Percentiles rank a stretch among this genome's conserved stretches.
Conservation (phyloP, 2,888 invertebrate genomes). For the Philaethria dido region DNA sequence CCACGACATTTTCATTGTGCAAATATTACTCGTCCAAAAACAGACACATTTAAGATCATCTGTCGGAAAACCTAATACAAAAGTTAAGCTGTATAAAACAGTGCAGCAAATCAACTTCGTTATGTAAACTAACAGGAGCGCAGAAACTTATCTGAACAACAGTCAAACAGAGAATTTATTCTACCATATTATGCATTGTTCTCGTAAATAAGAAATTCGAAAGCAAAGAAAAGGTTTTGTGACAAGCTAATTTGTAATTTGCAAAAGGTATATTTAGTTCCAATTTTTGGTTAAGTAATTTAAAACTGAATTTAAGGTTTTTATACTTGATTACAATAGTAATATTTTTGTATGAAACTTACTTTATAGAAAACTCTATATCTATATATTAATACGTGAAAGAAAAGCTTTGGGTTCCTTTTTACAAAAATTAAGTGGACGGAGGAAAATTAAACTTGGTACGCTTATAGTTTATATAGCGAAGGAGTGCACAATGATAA, state of each 20-base stretch:
- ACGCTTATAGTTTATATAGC: too few relatives aligned
- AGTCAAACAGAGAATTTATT: conserved; percentile 61
- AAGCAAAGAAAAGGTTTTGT: conserved; percentile 65
- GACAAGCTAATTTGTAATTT: conserved; percentile 71
- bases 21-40: neutral
- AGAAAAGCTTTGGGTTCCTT: too few relatives aligned
- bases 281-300: too few relatives aligned
- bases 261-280: neutral
- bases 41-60: conserved; percentile 28
- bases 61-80: conserved; percentile 28
- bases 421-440: too few relatives aligned
- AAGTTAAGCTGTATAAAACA: conserved; percentile 33
- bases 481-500: too few relatives aligned
- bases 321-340: neutral
- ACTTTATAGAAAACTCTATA: too few relatives aligned
- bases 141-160: conserved; percentile 46
- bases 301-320: neutral
- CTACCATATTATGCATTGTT: conserved; percentile 61
- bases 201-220: conserved; percentile 68
- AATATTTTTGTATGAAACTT: too few relatives aligned
- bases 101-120: conserved; percentile 33
- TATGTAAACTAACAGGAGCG: conserved; percentile 31
- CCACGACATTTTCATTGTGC: neutral
- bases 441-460: too few relatives aligned
- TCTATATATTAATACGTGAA: too few relatives aligned